Percentiles rank a stretch among this genome's conserved stretches.
Evolutionary conservation across 1,140 invertebrate genomes (phyloP).

Genomic region (Zeugodacus cucurbitae): DNA sequence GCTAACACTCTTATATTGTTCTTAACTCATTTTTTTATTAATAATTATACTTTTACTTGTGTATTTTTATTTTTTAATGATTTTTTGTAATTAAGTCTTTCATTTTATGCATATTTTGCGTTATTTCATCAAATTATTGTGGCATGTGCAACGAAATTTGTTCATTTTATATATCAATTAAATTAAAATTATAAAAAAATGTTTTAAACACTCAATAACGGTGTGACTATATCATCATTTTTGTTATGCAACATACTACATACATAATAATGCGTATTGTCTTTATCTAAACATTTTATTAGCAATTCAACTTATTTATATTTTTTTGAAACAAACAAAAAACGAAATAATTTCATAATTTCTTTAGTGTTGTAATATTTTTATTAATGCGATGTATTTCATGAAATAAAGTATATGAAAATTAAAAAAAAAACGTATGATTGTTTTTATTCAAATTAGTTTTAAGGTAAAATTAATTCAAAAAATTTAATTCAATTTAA

Average conservation of each 20-base stretch:
- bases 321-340: background rate
- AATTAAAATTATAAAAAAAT: constrained; percentile 3
- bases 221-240: background rate
- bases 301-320: background rate
- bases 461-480: too few species aligned
- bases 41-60: background rate
- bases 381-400: constrained; percentile 38
- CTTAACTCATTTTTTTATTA: background rate
- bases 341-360: constrained; percentile 25
- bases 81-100: background rate
- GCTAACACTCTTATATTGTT: constrained; percentile 17
- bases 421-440: background rate
- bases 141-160: constrained; percentile 16
- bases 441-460: background rate
- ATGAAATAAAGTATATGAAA: constrained; percentile 22
- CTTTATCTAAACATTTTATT: constrained; percentile 5
- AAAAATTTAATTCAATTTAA: too few species aligned
- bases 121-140: constrained; percentile 18
- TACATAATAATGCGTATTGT: background rate
- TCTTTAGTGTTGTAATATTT: constrained; percentile 37
- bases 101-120: background rate
- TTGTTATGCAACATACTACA: constrained; percentile 1
- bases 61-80: background rate
- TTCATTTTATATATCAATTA: constrained; percentile 16
- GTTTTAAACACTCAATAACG: background rate